Conservation (phyloP, 2,888 invertebrate genomes). For the Linyphia triangularis region DNA sequence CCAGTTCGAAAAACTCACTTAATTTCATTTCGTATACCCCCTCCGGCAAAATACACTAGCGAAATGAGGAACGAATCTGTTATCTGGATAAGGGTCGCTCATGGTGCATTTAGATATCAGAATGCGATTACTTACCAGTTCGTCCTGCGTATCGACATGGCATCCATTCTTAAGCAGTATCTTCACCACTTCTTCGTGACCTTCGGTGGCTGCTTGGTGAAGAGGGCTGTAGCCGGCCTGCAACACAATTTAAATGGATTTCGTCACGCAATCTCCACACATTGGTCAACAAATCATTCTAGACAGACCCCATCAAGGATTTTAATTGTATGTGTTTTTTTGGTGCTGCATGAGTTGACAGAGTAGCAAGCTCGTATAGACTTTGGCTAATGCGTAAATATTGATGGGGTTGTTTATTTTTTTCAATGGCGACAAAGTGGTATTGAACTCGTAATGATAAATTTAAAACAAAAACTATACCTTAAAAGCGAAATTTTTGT, state of each 20-base stretch:
- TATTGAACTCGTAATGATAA: background rate
- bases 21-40: too few relatives aligned
- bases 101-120: slow-evolving; percentile 54
- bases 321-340: background rate
- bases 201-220: slow-evolving; percentile 90
- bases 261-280: slow-evolving; percentile 61
- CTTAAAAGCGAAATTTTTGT: background rate
- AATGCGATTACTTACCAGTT: slow-evolving; percentile 83
- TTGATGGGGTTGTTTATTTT: too few relatives aligned
- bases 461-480: background rate
- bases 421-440: too few relatives aligned
- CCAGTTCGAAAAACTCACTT: too few relatives aligned
- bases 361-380: background rate
- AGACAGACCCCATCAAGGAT: background rate
- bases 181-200: slow-evolving; percentile 87
- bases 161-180: slow-evolving; percentile 86
- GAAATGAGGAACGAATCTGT: background rate
- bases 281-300: slow-evolving; percentile 43
- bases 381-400: slow-evolving; percentile 36
- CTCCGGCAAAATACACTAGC: too few relatives aligned
- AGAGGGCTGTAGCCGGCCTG: slow-evolving; percentile 87
- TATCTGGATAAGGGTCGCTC: background rate
- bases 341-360: too few relatives aligned
- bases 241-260: slow-evolving; percentile 74
- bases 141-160: slow-evolving; percentile 87